A percentile compares a stretch with the other conserved stretches of the same genome.
Conservation (phyloP, 1,140 invertebrate species). For the Pogonognathellus flavescens region DNA sequence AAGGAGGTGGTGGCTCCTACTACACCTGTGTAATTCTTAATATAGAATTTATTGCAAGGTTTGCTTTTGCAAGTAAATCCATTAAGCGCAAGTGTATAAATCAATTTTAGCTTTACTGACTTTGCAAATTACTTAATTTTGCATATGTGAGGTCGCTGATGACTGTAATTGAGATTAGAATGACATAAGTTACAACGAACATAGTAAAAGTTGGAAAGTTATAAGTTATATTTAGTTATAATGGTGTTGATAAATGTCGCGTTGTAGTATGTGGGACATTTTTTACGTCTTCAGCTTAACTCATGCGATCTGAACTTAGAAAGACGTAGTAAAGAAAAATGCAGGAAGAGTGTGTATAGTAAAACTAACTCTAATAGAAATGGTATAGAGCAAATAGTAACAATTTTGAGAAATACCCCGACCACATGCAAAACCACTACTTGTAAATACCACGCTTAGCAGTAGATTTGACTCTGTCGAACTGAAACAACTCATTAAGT, state of each 20-base stretch:
- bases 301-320: neutral
- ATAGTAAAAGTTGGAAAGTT: constrained; percentile 16
- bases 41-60: no score
- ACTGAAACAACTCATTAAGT: no score
- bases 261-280: constrained; percentile 16
- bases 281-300: neutral
- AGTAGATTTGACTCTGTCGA: no score
- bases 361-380: constrained; percentile 7
- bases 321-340: neutral
- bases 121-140: no score
- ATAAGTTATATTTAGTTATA: constrained; percentile 7
- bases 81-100: no score
- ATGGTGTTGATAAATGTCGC: constrained; percentile 22
- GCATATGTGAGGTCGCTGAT: neutral
- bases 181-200: constrained; percentile 1
- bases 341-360: constrained; percentile 37
- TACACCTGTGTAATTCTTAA: no score
- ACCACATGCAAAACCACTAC: no score
- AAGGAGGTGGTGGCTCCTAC: no score
- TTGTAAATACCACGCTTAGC: no score
- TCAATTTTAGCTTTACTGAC: no score
- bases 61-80: no score
- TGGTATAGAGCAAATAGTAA: neutral
- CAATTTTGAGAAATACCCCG: no score
- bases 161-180: constrained; percentile 40